Evolutionary conservation across 1,140 invertebrate species (phyloP).

Genomic region (Lysiphlebus fabarum): DNA sequence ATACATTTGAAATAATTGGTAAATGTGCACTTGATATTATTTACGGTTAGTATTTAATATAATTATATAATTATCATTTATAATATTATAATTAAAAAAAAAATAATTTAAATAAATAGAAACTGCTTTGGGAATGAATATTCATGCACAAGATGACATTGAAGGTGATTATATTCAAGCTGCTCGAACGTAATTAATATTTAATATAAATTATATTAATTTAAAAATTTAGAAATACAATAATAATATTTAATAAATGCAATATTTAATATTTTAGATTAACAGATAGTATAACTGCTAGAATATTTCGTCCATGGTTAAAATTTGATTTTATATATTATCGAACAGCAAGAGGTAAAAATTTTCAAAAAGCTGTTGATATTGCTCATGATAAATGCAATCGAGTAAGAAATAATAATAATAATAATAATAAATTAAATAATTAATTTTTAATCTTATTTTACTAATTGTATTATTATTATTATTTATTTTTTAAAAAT

Average conservation of each 20-base stretch:
- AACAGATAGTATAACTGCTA: slow-evolving; percentile 26
- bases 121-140: slow-evolving; percentile 67
- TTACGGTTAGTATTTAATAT: slow-evolving; percentile 49
- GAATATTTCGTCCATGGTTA: slow-evolving; percentile 39
- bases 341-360: slow-evolving; percentile 34
- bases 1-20: slow-evolving; percentile 65
- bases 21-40: slow-evolving; percentile 73
- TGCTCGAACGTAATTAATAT: slow-evolving; percentile 31
- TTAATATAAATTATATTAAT: background rate
- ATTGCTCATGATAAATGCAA: slow-evolving; percentile 40
- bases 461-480: background rate
- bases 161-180: slow-evolving; percentile 62
- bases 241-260: slow-evolving; percentile 20
- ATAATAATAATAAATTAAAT: background rate
- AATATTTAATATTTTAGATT: slow-evolving; percentile 30
- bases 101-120: slow-evolving; percentile 42
- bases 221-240: slow-evolving; percentile 13
- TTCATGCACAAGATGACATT: slow-evolving; percentile 61
- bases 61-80: background rate
- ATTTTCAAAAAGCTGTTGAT: slow-evolving; percentile 33
- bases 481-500: too few relatives aligned
- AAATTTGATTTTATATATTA: slow-evolving; percentile 35
- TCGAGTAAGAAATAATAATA: slow-evolving; percentile 33
- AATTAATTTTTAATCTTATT: background rate
- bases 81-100: background rate